A percentile compares a stretch with the other conserved stretches of the same genome.
Evolutionary conservation across 2,113 vertebrate genomes (phyloP).

Genomic region (Amphiprion percula): DNA sequence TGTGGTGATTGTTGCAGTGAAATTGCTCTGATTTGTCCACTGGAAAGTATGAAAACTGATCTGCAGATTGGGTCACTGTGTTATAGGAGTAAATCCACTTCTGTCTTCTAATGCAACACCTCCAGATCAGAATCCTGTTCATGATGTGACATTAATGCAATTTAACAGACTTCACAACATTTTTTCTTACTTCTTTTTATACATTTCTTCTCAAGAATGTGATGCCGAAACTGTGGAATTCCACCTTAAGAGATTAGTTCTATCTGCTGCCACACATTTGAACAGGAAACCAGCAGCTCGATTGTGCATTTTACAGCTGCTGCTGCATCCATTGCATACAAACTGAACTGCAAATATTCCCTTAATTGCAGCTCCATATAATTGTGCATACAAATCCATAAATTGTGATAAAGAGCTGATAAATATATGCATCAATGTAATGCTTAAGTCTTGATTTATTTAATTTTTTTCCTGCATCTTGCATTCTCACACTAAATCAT

Average conservation of each 20-base stretch:
- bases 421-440: no score
- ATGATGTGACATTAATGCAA: background rate
- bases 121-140: no score
- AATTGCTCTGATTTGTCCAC: no score
- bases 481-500: slow-evolving; percentile 71
- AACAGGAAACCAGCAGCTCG: no score
- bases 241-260: background rate
- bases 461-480: slow-evolving; percentile 2
- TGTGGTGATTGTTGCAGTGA: background rate
- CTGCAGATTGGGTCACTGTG: background rate
- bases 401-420: no score
- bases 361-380: background rate
- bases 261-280: no score
- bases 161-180: background rate
- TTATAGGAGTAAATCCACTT: background rate
- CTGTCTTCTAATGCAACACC: background rate
- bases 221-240: background rate
- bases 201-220: no score
- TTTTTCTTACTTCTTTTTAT: no score
- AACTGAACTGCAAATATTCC: background rate
- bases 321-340: no score
- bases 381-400: background rate
- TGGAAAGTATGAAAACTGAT: no score
- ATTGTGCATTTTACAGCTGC: no score
- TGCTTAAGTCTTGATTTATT: background rate